Conservation (phyloP, 2,113 vertebrate species). For the Falcunculus frontatus region DNA sequence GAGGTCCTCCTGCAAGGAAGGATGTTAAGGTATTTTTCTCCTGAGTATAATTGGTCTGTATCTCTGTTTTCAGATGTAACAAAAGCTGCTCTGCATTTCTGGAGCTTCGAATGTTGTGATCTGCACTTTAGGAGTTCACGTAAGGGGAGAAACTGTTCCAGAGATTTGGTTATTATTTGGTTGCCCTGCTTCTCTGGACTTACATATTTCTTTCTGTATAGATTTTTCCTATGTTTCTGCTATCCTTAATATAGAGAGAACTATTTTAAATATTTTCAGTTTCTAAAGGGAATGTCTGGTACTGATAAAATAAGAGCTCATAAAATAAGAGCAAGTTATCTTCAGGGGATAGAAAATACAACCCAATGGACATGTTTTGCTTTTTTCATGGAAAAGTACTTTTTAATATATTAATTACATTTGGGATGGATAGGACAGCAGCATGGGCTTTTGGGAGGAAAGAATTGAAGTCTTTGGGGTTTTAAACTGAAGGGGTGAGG, state of each 20-base stretch:
- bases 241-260: neutral
- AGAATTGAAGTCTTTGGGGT: neutral
- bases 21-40: neutral
- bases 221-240: neutral
- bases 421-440: neutral
- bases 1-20: neutral
- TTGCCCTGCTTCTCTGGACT: neutral
- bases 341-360: neutral
- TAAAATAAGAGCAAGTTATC: neutral
- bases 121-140: neutral
- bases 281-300: neutral
- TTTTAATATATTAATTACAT: neutral
- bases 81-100: neutral
- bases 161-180: neutral
- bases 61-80: neutral
- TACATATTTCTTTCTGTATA: neutral
- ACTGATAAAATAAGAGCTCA: neutral
- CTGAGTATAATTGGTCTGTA: neutral
- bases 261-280: neutral
- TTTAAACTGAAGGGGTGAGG: neutral
- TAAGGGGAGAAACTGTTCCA: neutral
- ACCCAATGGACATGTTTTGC: neutral
- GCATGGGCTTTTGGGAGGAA: neutral
- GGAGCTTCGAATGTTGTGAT: neutral
- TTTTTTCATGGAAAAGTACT: neutral